These are phyloP conservation scores for Octopus sinensis DNA, from an alignment of 1,140 invertebrate genomes.

Conservation along the genomic window DNA sequence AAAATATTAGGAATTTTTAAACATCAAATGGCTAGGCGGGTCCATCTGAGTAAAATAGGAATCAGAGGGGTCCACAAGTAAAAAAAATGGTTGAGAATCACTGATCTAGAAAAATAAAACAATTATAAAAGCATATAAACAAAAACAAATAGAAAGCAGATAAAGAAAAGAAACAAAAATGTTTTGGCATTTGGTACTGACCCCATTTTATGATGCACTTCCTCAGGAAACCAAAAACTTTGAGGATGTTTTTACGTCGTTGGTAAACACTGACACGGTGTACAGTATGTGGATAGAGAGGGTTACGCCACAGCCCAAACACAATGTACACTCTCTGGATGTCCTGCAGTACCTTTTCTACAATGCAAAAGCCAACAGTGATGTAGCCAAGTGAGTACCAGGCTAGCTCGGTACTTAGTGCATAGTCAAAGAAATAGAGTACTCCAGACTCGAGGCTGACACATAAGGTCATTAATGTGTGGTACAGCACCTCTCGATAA, in stretches of 20 bases:
- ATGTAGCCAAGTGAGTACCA: constrained; percentile 42
- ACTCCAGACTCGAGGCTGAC: constrained; percentile 36
- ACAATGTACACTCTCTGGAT: constrained; percentile 50
- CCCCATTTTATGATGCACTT: constrained; percentile 47
- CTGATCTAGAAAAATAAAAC: too few species aligned
- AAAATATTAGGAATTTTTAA: too few species aligned
- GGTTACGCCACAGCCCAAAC: constrained; percentile 51
- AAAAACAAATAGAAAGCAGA: too few species aligned
- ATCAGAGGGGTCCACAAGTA: too few species aligned
- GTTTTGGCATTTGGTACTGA: constrained; percentile 27
- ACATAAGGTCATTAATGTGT: constrained; percentile 40
- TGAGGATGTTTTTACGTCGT: constrained; percentile 31
- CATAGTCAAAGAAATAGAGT: constrained; percentile 24
- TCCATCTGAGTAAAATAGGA: too few species aligned
- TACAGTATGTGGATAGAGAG: constrained; percentile 40
- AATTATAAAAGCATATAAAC: too few species aligned
- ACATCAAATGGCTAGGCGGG: too few species aligned
- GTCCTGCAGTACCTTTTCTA: constrained; percentile 46
- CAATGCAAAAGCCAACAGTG: constrained; percentile 46
- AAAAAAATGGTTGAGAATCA: too few species aligned
- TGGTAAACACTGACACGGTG: constrained; percentile 27
- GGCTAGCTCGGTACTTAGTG: constrained; percentile 25
- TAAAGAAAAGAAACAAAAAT: too few species aligned
- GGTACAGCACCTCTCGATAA: constrained; percentile 43
- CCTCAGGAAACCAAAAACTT: constrained; percentile 40